A percentile compares a stretch with the other conserved stretches of the same genome.
These are phyloP conservation scores for Rostratula benghalensis DNA, from an alignment of 2,113 vertebrate species.

Conservation along the genomic window DNA sequence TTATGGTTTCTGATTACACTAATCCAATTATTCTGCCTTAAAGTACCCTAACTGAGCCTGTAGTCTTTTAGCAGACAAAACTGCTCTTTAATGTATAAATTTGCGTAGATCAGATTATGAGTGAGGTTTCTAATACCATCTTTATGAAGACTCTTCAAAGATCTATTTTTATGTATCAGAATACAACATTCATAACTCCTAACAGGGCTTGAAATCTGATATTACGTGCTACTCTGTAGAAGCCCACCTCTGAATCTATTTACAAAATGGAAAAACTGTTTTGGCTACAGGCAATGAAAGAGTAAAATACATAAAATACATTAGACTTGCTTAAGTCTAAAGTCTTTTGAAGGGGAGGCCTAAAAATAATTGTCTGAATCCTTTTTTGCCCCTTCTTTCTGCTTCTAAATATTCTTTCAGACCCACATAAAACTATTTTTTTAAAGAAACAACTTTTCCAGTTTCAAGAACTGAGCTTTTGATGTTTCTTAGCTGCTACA, in stretches of 20 bases:
- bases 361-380: not conserved
- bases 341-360: not conserved
- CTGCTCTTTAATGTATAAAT: not conserved
- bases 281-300: not conserved
- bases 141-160: not conserved
- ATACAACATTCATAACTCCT: not conserved
- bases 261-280: not conserved
- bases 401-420: not conserved
- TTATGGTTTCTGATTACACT: slow-evolving; percentile 17
- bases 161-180: not conserved
- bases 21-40: slow-evolving; percentile 34
- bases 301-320: not conserved
- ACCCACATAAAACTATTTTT: not conserved
- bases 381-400: not conserved
- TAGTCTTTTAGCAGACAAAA: not conserved
- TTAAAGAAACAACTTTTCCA: not conserved
- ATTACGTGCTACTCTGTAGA: not conserved
- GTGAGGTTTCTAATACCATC: not conserved
- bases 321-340: not conserved
- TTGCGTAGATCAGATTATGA: not conserved
- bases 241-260: not conserved
- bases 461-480: slow-evolving; percentile 6
- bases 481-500: slow-evolving; percentile 11
- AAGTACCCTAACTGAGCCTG: not conserved
- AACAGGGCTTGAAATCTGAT: slow-evolving; percentile 10